Conservation (phyloP, 2,113 vertebrate genomes). For the Sturnus vulgaris region DNA sequence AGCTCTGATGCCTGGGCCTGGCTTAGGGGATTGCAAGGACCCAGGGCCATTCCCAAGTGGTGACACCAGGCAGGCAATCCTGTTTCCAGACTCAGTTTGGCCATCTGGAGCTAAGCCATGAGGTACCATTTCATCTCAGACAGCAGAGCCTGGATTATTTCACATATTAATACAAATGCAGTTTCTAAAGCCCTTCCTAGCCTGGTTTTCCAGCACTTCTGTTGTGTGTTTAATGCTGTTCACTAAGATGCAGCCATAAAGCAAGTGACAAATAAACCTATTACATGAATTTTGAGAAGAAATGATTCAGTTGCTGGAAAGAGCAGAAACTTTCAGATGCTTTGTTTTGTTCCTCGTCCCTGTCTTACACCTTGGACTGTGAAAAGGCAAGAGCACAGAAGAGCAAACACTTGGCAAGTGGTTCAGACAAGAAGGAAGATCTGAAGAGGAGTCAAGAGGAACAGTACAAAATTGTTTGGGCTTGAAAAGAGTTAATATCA, state of each 20-base stretch:
- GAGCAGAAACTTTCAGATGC: not conserved
- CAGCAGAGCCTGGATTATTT: not conserved
- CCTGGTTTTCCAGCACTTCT: not conserved
- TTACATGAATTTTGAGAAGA: not conserved
- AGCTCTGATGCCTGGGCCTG: not conserved
- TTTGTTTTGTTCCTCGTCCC: not conserved
- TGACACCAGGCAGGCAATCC: accelerated
- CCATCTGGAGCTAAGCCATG: not conserved
- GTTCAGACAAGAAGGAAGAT: not conserved
- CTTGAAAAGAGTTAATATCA: not conserved
- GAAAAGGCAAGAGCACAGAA: not conserved
- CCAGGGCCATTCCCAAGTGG: not conserved
- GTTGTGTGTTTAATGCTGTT: not conserved
- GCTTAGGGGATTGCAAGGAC: not conserved
- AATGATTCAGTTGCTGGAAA: not conserved
- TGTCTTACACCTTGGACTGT: not conserved
- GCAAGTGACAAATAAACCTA: not conserved
- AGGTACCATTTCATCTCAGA: not conserved
- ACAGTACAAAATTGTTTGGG: not conserved
- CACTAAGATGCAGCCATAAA: not conserved
- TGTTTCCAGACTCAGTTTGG: not conserved
- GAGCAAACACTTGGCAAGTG: not conserved
- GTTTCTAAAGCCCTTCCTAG: not conserved
- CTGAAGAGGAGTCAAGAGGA: not conserved
- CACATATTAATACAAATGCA: not conserved